Evolutionary conservation across 2,797 vertebrate species (phyloP).

Genomic region (Leptatherina wallacei): DNA sequence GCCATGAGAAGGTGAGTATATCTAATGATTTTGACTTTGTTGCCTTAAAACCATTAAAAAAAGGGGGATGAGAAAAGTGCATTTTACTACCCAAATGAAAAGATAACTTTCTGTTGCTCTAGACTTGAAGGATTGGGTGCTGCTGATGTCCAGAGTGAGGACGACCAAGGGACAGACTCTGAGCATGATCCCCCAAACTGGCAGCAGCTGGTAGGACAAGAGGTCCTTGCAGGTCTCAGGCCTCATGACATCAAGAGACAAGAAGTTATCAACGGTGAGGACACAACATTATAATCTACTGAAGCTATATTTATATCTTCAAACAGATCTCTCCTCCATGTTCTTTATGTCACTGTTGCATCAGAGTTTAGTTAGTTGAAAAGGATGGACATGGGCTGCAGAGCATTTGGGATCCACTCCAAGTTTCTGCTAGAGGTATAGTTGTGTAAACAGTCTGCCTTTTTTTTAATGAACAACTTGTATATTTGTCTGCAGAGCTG

Average conservation of each 20-base stretch:
- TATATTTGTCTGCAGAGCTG: conserved; percentile 82
- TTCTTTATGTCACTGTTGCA: neutral
- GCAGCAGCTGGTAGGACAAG: conserved; percentile 93
- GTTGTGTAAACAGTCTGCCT: neutral
- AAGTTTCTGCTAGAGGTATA: neutral
- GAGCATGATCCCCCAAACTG: conserved; percentile 92
- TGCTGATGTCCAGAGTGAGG: conserved; percentile 90
- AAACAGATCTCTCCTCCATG: neutral
- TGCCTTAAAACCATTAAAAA: conserved; percentile 2
- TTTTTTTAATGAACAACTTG: conserved; percentile 9
- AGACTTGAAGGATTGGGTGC: conserved; percentile 87
- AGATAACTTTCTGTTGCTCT: neutral
- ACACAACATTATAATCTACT: neutral
- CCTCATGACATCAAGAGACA: conserved; percentile 94
- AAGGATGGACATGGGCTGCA: neutral
- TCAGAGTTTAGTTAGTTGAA: neutral
- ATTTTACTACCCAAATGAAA: conserved; percentile 2
- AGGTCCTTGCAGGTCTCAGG: conserved; percentile 88
- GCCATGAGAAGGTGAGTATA: conserved; percentile 87
- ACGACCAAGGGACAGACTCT: conserved; percentile 90
- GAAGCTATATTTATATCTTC: conserved; percentile 8
- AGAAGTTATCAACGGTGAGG: conserved; percentile 94
- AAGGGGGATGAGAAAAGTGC: neutral
- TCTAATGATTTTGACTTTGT: neutral
- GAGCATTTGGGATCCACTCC: conserved; percentile 7